Percentiles rank a stretch among this genome's conserved stretches.
phyloP scores from a whole-genome alignment of 1,140 invertebrate species.

The Drosophila willistoni region DNA sequence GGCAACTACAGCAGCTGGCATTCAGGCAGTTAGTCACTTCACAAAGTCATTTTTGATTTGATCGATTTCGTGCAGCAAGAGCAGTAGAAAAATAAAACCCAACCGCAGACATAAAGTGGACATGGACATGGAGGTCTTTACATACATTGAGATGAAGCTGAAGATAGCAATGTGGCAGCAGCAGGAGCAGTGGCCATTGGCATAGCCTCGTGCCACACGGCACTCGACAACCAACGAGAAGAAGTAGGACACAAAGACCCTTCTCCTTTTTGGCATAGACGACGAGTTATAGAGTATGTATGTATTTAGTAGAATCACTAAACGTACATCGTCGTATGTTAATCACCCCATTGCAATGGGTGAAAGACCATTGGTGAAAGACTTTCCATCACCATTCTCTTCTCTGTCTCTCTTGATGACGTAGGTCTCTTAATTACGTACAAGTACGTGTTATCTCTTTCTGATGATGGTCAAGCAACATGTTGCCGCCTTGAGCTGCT shows the following conservation, averaged over 20 bases:
- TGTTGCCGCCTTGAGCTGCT: conserved; percentile 51
- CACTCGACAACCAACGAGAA: neutral
- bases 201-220: conserved; percentile 27
- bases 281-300: conserved; percentile 8
- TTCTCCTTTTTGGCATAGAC: conserved; percentile 53
- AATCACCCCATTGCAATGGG: conserved; percentile 63
- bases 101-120: conserved; percentile 70
- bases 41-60: conserved; percentile 82
- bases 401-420: conserved; percentile 17
- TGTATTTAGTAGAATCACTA: neutral
- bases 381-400: conserved; percentile 66
- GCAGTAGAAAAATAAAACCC: conserved; percentile 31
- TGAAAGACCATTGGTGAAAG: conserved; percentile 66
- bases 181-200: neutral
- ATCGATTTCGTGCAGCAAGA: conserved; percentile 76
- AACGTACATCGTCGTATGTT: conserved; percentile 61
- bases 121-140: conserved; percentile 60
- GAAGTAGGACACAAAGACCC: conserved; percentile 73
- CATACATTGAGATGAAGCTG: conserved; percentile 45
- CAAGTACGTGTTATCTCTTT: neutral
- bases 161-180: conserved; percentile 1
- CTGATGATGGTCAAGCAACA: conserved; percentile 1
- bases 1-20: conserved; percentile 67
- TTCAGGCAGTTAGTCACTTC: conserved; percentile 80
- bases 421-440: neutral